Percentiles rank a stretch among this genome's conserved stretches.
These are phyloP conservation scores for Orthosia gothica DNA, from an alignment of 2,888 invertebrate species.

Conservation along the genomic window DNA sequence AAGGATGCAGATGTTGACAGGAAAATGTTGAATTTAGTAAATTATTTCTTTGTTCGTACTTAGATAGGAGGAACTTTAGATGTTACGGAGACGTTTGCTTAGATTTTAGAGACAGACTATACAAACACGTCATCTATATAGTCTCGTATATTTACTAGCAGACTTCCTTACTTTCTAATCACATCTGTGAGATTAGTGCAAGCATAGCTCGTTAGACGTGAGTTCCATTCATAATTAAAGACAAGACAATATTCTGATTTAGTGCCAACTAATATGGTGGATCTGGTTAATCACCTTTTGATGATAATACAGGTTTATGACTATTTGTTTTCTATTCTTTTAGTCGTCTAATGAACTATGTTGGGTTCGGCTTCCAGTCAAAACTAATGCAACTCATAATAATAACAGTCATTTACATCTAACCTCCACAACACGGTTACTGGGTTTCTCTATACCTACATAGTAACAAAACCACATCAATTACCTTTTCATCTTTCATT, in stretches of 20 bases:
- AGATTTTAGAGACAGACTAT: conserved; percentile 22
- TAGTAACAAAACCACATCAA: neutral
- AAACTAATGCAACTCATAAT: too few relatives aligned
- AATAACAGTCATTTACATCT: too few relatives aligned
- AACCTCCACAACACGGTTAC: too few relatives aligned
- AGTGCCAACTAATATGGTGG: conserved; percentile 19
- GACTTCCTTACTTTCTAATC: conserved; percentile 55
- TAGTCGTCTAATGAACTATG: too few relatives aligned
- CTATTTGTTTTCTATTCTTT: too few relatives aligned
- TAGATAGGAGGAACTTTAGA: conserved; percentile 13
- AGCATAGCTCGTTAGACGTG: conserved; percentile 27
- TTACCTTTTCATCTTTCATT: neutral
- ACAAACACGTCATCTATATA: conserved; percentile 5
- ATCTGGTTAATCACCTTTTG: conserved; percentile 19
- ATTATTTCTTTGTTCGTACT: conserved; percentile 39
- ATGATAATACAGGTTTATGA: conserved; percentile 11
- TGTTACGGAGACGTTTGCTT: conserved; percentile 12
- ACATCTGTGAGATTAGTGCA: conserved; percentile 40
- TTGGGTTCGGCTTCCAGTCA: too few relatives aligned
- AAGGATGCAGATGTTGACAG: conserved; percentile 55
- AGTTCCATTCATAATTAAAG: conserved; percentile 38
- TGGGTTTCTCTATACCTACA: too few relatives aligned
- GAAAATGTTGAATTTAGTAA: conserved; percentile 39
- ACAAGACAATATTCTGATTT: conserved; percentile 35
- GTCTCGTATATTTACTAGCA: conserved; percentile 13